These are phyloP conservation scores for Stenodera caucasica DNA, from an alignment of 2,888 invertebrate species.

Conservation along the genomic window DNA sequence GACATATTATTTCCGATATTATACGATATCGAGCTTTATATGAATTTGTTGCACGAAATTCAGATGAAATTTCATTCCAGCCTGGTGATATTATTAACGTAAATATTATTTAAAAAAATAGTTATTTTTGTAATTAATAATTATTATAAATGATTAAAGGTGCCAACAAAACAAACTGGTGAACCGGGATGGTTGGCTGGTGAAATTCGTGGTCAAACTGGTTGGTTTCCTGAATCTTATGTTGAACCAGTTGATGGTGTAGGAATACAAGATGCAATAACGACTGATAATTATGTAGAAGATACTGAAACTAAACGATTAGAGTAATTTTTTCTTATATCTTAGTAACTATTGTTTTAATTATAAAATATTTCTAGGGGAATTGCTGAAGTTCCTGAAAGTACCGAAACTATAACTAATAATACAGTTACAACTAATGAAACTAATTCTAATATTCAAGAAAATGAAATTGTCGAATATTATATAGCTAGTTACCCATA, in stretches of 20 bases:
- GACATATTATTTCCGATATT: slow-evolving; percentile 48
- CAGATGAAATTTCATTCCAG: slow-evolving; percentile 90
- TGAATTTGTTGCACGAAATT: slow-evolving; percentile 89
- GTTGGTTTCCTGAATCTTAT: slow-evolving; percentile 97
- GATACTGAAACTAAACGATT: slow-evolving; percentile 50
- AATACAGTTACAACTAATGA: slow-evolving; percentile 2
- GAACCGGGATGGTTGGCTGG: slow-evolving; percentile 99
- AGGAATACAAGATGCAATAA: slow-evolving; percentile 51
- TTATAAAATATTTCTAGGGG: slow-evolving; percentile 58
- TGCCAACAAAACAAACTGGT: slow-evolving; percentile 76
- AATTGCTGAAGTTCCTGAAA: slow-evolving; percentile 73
- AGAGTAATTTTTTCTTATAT: slow-evolving; percentile 56
- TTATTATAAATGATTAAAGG: slow-evolving; percentile 49
- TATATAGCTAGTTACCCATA: slow-evolving; percentile 91
- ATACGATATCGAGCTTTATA: slow-evolving; percentile 87
- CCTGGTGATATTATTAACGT: slow-evolving; percentile 91
- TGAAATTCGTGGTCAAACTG: slow-evolving; percentile 83
- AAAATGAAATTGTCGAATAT: slow-evolving; percentile 64
- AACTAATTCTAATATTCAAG: slow-evolving; percentile 13
- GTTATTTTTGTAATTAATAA: not conserved
- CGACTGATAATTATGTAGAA: slow-evolving; percentile 35
- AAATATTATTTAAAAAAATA: slow-evolving; percentile 47
- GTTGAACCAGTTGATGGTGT: slow-evolving; percentile 72
- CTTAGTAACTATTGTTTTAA: slow-evolving; percentile 8
- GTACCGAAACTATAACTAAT: slow-evolving; percentile 37